phyloP scores from a whole-genome alignment of 2,797 vertebrate genomes.

The Florisuga fusca region DNA sequence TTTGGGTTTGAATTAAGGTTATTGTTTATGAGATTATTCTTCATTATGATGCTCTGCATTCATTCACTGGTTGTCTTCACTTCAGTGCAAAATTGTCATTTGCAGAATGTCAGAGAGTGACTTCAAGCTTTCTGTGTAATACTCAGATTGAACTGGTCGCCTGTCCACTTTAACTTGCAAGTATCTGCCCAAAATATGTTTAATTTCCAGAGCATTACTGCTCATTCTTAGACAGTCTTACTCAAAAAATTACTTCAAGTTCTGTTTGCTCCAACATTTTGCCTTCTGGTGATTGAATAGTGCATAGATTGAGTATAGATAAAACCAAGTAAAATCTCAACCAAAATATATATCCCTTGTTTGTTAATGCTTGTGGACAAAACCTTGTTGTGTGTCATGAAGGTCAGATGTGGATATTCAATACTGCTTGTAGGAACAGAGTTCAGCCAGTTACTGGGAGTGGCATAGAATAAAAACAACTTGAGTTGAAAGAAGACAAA shows the following conservation, averaged over 20 bases:
- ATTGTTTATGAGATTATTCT: background rate
- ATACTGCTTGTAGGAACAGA: background rate
- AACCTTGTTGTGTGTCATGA: background rate
- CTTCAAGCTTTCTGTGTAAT: background rate
- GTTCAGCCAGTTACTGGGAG: background rate
- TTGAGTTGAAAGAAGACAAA: background rate
- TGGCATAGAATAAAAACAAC: background rate
- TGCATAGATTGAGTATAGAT: background rate
- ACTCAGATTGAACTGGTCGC: background rate
- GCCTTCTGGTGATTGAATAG: background rate
- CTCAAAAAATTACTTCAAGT: background rate
- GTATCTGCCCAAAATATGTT: background rate
- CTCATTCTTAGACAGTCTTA: background rate
- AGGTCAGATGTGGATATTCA: background rate
- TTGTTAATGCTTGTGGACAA: background rate
- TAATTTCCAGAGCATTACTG: background rate
- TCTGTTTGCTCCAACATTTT: background rate
- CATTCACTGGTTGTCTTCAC: background rate
- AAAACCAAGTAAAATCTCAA: background rate
- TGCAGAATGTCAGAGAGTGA: background rate
- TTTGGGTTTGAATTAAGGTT: background rate
- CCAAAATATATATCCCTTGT: background rate
- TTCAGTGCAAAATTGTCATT: background rate
- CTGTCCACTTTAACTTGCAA: background rate
- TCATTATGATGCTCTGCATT: background rate